A percentile compares a stretch with the other conserved stretches of the same genome.
These are phyloP conservation scores for Channa striata DNA, from an alignment of 2,797 vertebrate species.

Conservation along the genomic window DNA sequence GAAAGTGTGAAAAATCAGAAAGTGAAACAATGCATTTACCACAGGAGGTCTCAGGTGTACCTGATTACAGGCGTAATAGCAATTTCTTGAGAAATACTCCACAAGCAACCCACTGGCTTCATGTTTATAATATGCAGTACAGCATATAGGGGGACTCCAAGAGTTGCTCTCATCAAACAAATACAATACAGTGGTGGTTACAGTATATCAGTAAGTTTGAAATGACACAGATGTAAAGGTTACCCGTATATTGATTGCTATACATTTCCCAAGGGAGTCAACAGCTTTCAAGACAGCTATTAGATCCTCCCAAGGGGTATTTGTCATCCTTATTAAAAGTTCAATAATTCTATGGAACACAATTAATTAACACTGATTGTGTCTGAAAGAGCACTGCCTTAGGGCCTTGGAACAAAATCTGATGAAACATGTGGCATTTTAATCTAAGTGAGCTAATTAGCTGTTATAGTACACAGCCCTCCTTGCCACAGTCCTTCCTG, in stretches of 20 bases:
- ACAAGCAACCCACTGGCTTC: no score
- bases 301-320: conserved; percentile 56
- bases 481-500: conserved; percentile 24
- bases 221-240: conserved; percentile 70
- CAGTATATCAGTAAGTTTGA: conserved; percentile 53
- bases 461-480: conserved; percentile 60
- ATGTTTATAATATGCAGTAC: no score
- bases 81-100: no score
- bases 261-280: conserved; percentile 60
- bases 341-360: conserved; percentile 74
- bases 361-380: conserved; percentile 88
- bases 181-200: no score
- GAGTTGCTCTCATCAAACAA: no score
- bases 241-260: conserved; percentile 66
- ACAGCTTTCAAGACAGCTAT: conserved; percentile 32
- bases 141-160: no score
- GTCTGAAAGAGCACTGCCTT: conserved; percentile 77
- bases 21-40: no score
- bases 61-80: no score
- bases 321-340: conserved; percentile 86
- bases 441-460: conserved; percentile 83
- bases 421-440: conserved; percentile 79
- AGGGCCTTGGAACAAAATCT: conserved; percentile 71
- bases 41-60: no score
- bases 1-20: no score